Base-by-base conservation (phyloP, 2,113 vertebrate genomes). In the Pithys albifrons region DNA sequence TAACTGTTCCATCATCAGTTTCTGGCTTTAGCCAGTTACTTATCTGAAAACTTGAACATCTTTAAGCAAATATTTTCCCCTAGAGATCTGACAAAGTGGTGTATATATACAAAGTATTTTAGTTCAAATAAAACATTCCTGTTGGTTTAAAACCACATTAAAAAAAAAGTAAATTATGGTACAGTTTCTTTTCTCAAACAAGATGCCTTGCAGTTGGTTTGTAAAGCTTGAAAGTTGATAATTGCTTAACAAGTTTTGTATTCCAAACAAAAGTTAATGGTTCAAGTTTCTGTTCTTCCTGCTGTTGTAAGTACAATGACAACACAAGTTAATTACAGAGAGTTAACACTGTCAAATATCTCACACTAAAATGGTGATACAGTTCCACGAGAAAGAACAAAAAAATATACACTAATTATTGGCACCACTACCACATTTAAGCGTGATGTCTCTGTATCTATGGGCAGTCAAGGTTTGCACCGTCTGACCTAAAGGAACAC, bases 211-310 rank as follows among this genome's bases (percentile, higher is more conserved):
- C 41, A 94, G 82, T 69, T 76, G 92, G 65, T 67, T 95, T 82
- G 75, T 93, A 91, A 87, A 91, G 73, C 78, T 46, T 88, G 41
- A 80, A 93, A 92, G 71, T 37, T 64, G 62, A 13, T 86, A 93
- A 96, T 89, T 93, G 71, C 62, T 92, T 96, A 95, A 95, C 73
- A 92, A 95, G 81, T 48, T 89, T 95, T 92, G 61, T 80, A 71
- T 77, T 95, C 83, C 72, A 94, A 95, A 96, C 89, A 94, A 80
- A 77, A 39, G 41, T 81, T 65, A 90, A 91, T 65, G 23, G 72
- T 77, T 93, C 78, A 39, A 86, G 81, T 66, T 88, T 90, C 75
- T 95, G 91, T 86, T 89, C 46, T 77, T 91, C 91, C 61, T 37
- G 22, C 87, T 77, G 55, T 67, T 31, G 1, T 80, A 79, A 39